Percentiles rank a stretch among this genome's conserved stretches.
Conservation (phyloP, 2,797 vertebrate genomes). For the Phalanger gymnotis region DNA sequence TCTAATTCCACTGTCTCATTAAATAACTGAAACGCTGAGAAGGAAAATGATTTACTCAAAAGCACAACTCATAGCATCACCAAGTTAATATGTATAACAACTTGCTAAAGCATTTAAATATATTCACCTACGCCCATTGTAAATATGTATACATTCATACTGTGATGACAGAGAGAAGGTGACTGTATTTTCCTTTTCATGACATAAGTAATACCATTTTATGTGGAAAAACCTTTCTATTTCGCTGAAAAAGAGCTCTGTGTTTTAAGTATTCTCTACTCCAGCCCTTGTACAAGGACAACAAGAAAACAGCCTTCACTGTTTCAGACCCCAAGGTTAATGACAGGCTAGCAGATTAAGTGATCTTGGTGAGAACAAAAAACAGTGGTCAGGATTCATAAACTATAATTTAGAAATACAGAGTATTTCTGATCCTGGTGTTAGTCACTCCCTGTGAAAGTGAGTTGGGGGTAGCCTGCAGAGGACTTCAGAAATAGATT, state of each 20-base stretch:
- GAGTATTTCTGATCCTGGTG: neutral
- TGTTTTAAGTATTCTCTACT: neutral
- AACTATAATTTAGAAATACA: neutral
- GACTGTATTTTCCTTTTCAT: neutral
- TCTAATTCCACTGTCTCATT: neutral
- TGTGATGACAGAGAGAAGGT: neutral
- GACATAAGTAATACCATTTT: neutral
- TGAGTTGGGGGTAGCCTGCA: neutral
- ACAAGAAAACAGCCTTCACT: neutral
- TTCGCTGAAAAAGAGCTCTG: neutral
- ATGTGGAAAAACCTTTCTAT: neutral
- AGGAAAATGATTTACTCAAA: neutral
- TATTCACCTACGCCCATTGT: neutral
- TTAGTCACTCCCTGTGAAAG: neutral
- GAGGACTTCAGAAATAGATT: neutral
- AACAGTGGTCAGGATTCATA: neutral
- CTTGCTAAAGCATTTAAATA: neutral
- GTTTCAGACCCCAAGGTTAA: neutral
- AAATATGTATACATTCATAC: neutral
- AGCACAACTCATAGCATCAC: neutral
- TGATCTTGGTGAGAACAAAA: neutral
- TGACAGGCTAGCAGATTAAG: neutral
- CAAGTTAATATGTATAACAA: neutral
- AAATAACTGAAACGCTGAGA: neutral
- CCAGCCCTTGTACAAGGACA: neutral